Evolutionary conservation across 2,888 invertebrate species (phyloP).

Genomic region (Hypsopygia costalis): DNA sequence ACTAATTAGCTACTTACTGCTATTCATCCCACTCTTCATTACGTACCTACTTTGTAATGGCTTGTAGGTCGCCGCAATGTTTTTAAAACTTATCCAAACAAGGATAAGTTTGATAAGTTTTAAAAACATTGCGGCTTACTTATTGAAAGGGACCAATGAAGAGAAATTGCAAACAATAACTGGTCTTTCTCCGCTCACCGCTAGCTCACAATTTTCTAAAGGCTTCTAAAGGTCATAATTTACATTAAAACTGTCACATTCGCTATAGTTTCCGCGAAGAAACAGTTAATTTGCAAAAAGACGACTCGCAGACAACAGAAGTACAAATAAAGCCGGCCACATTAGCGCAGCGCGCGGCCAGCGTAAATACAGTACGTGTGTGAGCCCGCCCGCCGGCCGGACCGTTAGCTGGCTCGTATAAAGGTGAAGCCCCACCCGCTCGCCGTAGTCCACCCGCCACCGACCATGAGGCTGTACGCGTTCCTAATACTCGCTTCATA

Average conservation of each 20-base stretch:
- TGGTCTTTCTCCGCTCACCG: background rate
- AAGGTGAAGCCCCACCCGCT: constrained; percentile 43
- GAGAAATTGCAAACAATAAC: no score
- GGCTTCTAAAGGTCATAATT: background rate
- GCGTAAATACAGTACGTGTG: constrained; percentile 42
- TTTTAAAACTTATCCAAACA: no score
- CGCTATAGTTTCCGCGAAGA: background rate
- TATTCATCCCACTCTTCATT: no score
- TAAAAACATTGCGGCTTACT: no score
- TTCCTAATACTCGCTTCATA: constrained; percentile 43
- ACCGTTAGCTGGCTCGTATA: constrained; percentile 69
- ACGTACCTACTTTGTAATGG: no score
- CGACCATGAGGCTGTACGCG: constrained; percentile 63
- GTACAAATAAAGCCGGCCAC: constrained; percentile 62
- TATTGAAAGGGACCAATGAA: no score
- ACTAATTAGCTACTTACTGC: no score
- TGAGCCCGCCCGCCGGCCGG: constrained; percentile 26
- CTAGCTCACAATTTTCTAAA: background rate
- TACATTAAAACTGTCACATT: background rate
- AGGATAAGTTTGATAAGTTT: no score
- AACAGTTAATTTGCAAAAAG: constrained; percentile 27
- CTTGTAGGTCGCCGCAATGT: no score
- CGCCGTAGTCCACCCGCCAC: constrained; percentile 44
- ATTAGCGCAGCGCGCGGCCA: constrained; percentile 38
- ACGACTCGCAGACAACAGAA: constrained; percentile 34